A percentile compares a stretch with the other conserved stretches of the same genome.
These are phyloP conservation scores for Opisthograptis luteolata DNA, from an alignment of 2,888 invertebrate species.

Conservation along the genomic window DNA sequence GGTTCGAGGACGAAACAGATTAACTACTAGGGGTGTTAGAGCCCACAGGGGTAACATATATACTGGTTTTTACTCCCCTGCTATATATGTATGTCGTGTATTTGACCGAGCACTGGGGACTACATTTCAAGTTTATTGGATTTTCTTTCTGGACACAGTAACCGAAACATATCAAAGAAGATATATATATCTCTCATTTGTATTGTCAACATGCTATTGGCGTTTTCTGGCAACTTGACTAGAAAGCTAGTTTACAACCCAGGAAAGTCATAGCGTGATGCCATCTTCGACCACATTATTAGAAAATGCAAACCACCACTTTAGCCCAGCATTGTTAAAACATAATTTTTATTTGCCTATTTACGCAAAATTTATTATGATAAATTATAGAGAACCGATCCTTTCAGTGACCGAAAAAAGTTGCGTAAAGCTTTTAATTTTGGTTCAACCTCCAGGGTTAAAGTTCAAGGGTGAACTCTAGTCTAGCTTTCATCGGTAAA, in stretches of 20 bases:
- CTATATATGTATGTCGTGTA: no score
- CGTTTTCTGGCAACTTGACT: no score
- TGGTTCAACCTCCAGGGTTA: slow-evolving; percentile 22
- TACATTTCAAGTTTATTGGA: slow-evolving; percentile 36
- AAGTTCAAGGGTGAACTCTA: slow-evolving; percentile 33
- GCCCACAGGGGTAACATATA: slow-evolving; percentile 16
- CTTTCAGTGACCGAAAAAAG: not conserved
- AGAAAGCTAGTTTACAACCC: no score
- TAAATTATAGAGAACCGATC: slow-evolving; percentile 4
- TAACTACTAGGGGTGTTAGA: slow-evolving; percentile 50
- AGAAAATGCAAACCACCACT: no score
- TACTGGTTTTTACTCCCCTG: slow-evolving; percentile 8
- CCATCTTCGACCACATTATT: no score
- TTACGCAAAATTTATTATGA: slow-evolving; percentile 1
- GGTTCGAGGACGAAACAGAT: slow-evolving; percentile 51
- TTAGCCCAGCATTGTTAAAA: no score
- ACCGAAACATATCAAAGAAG: slow-evolving; percentile 23
- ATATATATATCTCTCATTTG: no score
- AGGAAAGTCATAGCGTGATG: no score
- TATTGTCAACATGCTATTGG: no score
- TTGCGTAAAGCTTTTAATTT: slow-evolving; percentile 22
- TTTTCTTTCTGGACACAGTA: slow-evolving; percentile 36
- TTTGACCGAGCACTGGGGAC: not conserved
- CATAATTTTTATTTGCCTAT: no score
- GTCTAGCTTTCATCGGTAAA: slow-evolving; percentile 27